Percentiles rank a stretch among this genome's conserved stretches.
Evolutionary conservation across 2,113 vertebrate genomes (phyloP).

Genomic region (Erythrocercus mccallii): DNA sequence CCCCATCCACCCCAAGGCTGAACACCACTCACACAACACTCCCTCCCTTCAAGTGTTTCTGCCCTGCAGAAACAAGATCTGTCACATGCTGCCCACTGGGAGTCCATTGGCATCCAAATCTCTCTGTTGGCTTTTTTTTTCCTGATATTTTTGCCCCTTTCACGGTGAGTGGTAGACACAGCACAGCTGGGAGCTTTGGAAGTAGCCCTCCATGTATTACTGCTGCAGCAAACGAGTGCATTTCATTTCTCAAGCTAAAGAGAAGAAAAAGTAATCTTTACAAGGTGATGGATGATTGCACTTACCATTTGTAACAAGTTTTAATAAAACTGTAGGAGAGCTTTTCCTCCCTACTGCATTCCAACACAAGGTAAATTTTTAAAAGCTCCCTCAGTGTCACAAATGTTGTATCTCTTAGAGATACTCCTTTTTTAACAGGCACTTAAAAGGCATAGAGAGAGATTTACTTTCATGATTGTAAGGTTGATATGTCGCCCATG

Average conservation of each 20-base stretch:
- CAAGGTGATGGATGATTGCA: conserved; percentile 6
- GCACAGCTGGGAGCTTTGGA: not conserved
- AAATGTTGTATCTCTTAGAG: not conserved
- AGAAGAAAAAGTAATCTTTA: not conserved
- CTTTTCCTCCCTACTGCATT: not conserved
- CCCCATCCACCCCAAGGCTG: not conserved
- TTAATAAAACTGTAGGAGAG: not conserved
- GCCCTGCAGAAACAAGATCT: not conserved
- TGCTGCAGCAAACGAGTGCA: not conserved
- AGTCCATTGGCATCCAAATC: not conserved
- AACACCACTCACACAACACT: not conserved
- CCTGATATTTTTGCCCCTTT: not conserved
- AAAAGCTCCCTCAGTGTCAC: not conserved
- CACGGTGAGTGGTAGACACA: not conserved
- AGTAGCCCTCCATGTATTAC: not conserved
- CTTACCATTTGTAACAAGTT: not conserved
- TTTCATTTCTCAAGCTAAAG: conserved; percentile 8
- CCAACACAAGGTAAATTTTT: not conserved
- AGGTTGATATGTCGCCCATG: fast-evolving
- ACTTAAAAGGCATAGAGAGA: not conserved
- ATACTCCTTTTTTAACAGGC: not conserved
- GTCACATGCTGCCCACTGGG: fast-evolving
- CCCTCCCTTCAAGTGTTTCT: not conserved
- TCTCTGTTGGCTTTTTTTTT: not conserved
- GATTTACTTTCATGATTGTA: not conserved